Conservation (phyloP, 2,797 vertebrate genomes). For the Karalla daura region DNA sequence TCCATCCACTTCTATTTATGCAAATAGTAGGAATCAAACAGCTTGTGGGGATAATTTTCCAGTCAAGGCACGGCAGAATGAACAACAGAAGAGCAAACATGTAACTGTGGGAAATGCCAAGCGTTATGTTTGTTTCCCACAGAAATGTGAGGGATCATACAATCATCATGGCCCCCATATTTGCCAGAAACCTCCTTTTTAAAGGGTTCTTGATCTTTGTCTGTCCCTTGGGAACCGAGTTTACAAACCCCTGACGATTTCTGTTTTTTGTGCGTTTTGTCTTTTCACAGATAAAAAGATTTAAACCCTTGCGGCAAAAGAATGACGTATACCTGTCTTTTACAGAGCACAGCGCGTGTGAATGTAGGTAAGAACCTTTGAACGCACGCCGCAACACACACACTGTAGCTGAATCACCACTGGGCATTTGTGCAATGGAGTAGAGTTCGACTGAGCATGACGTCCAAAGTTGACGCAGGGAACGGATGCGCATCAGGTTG, state of each 20-base stretch:
- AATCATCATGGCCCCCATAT: too few relatives aligned
- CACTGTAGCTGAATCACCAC: constrained; percentile 5
- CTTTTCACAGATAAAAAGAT: constrained; percentile 91
- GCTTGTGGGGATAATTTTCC: not conserved
- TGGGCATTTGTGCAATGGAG: constrained; percentile 11
- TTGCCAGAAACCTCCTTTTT: too few relatives aligned
- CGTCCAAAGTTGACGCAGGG: constrained; percentile 55
- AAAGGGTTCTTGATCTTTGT: not conserved
- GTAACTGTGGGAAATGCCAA: not conserved
- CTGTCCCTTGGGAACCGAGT: too few relatives aligned
- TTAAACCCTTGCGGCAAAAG: constrained; percentile 90
- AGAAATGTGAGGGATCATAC: not conserved
- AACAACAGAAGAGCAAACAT: not conserved
- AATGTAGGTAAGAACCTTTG: constrained; percentile 94
- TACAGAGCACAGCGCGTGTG: constrained; percentile 95
- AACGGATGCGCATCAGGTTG: constrained; percentile 35
- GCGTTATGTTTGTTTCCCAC: not conserved
- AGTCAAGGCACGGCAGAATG: not conserved
- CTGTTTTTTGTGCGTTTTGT: constrained; percentile 27
- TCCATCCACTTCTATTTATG: not conserved
- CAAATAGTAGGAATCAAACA: not conserved
- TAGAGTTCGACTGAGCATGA: constrained; percentile 16
- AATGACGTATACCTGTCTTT: constrained; percentile 94
- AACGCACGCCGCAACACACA: constrained; percentile 27
- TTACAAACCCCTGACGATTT: constrained; percentile 10